Evolutionary conservation across 2,113 vertebrate genomes (phyloP).

Genomic region (Chloropsis cyanopogon): DNA sequence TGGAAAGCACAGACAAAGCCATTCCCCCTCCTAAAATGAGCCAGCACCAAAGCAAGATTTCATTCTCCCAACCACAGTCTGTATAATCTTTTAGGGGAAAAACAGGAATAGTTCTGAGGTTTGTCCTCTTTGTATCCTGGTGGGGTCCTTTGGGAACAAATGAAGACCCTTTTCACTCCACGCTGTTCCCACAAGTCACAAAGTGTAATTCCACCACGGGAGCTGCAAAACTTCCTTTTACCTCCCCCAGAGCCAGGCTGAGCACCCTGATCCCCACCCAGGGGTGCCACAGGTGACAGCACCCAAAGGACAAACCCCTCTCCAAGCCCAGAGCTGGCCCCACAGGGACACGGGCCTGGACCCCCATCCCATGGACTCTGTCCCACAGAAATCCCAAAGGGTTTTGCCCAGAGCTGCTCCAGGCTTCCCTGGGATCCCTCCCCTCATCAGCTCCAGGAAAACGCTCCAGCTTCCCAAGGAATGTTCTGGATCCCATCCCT

Average conservation of each 20-base stretch:
- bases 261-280: not conserved
- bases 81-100: not conserved
- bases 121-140: not conserved
- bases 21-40: not conserved
- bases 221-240: not conserved
- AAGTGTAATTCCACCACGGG: accelerated
- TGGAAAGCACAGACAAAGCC: not conserved
- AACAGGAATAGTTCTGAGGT: not conserved
- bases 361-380: not conserved
- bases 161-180: not conserved
- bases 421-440: not conserved
- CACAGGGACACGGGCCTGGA: not conserved
- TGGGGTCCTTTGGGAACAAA: not conserved
- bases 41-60: not conserved
- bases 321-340: not conserved
- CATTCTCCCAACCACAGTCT: not conserved
- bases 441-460: not conserved
- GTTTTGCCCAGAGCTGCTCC: not conserved
- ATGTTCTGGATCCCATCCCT: not conserved
- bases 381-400: not conserved
- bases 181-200: not conserved
- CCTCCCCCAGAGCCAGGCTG: not conserved
- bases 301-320: accelerated
- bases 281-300: not conserved
- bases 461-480: not conserved